Evolutionary conservation across 1,140 invertebrate species (phyloP), one percentile per base, ranked within the genome.

Genomic region (Trichoplusia ni): DNA sequence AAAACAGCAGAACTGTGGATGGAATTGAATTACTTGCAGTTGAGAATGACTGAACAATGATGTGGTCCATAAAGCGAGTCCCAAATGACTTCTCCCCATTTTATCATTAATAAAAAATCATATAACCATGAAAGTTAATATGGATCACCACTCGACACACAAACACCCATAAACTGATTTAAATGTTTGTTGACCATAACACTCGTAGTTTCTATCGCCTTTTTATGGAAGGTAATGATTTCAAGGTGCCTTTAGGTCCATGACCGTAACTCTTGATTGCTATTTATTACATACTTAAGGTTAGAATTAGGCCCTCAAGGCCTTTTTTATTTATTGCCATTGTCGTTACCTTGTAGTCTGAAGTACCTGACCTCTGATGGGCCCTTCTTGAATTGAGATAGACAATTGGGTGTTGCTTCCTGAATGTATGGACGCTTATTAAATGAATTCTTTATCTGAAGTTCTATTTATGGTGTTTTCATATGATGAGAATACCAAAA

Each of bases 141-240:
- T 29, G 25, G 19, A 42, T 33, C 16, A 21, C 19, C 19, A 16
- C 27, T 49, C 6, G n/a, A 51, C 31, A 51, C 14, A 25, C 31
- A 42, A 58, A 58, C 51, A 64, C 29, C 29, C 40, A 35, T 64
- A 64, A 65, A 65, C 18, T 14, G 42, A 11, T 31, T 16, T 14
- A 53, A 65, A 62, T 74, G 62, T 37, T 63, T 69, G 69, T 75
- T 64, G 63, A 51, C 64, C 42, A 62, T 60, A 46, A 67, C 63
- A 73, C 61, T n/a, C 63, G 62, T 60, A 42, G 63, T 37, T 49
- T 37, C 47, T 47, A 61, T 42, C 23, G 35, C 33, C 33, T 33
- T 61, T 65, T 69, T 60, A 69, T 61, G 6, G 16, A 49, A 14
- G 8, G 13, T 33, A 13, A 58, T 51, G 62, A 69, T 49, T 60